Conservation (phyloP, 2,888 invertebrate species). For the Eupithecia tripunctaria region DNA sequence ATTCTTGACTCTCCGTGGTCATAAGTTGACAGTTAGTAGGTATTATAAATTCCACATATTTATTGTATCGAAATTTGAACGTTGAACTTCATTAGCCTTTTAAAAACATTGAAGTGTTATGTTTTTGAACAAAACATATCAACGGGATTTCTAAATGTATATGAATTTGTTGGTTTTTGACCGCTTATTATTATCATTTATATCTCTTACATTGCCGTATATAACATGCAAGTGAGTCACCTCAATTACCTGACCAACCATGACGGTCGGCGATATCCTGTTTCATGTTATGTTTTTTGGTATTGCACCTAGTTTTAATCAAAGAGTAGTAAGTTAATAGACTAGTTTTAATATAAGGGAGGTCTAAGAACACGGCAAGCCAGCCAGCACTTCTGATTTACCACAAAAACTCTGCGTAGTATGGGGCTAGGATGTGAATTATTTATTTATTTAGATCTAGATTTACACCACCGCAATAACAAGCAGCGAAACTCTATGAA, state of each 20-base stretch:
- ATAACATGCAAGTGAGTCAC: conserved; percentile 52
- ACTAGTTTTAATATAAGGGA: not conserved
- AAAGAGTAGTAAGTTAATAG: too few species aligned
- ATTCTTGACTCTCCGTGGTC: not conserved
- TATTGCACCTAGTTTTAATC: conserved; percentile 20
- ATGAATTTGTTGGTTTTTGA: not conserved
- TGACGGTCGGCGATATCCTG: conserved; percentile 51
- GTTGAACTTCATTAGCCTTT: too few species aligned
- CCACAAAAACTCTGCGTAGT: too few species aligned
- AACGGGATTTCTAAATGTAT: not conserved
- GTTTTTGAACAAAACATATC: not conserved
- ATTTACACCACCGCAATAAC: not conserved
- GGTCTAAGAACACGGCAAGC: not conserved
- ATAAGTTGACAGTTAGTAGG: not conserved
- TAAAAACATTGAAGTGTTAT: too few species aligned
- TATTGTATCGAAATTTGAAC: too few species aligned
- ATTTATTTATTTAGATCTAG: not conserved
- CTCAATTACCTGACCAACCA: conserved; percentile 49
- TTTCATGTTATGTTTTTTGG: conserved; percentile 28
- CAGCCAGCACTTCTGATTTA: conserved; percentile 4
- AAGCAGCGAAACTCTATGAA: not conserved
- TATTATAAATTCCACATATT: not conserved
- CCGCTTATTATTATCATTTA: not conserved
- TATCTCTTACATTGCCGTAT: not conserved
- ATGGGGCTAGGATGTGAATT: too few species aligned